Conservation (phyloP, 1,140 invertebrate species). For the Bombus picipes region DNA sequence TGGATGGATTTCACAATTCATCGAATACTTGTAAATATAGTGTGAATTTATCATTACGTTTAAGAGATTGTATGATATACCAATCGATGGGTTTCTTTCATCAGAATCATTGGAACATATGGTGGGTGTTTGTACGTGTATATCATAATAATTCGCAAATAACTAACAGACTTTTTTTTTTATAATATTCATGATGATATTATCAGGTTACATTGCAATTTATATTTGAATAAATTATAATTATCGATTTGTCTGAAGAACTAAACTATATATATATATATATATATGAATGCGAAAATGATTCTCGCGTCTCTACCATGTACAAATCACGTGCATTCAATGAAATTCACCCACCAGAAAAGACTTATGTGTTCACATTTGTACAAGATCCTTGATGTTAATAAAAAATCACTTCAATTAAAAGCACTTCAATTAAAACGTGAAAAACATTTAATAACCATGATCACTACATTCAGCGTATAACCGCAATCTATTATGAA, state of each 20-base stretch:
- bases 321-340: background rate
- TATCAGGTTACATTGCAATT: background rate
- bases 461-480: background rate
- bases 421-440: background rate
- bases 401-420: constrained; percentile 8
- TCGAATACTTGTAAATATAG: constrained; percentile 28
- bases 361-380: constrained; percentile 6
- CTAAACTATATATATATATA: background rate
- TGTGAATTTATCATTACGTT: constrained; percentile 7
- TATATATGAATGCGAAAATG: background rate
- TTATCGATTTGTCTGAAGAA: background rate
- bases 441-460: background rate
- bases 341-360: constrained; percentile 2
- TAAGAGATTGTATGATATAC: background rate
- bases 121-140: constrained; percentile 2
- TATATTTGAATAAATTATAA: background rate
- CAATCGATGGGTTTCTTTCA: background rate
- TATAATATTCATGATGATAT: constrained; percentile 7
- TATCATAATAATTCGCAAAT: background rate
- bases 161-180: background rate
- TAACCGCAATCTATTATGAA: background rate
- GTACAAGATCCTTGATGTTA: background rate
- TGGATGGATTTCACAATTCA: background rate
- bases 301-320: background rate
- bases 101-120: background rate